Evolutionary conservation across 2,113 vertebrate species (phyloP).

Genomic region (Atractosteus spatula): DNA sequence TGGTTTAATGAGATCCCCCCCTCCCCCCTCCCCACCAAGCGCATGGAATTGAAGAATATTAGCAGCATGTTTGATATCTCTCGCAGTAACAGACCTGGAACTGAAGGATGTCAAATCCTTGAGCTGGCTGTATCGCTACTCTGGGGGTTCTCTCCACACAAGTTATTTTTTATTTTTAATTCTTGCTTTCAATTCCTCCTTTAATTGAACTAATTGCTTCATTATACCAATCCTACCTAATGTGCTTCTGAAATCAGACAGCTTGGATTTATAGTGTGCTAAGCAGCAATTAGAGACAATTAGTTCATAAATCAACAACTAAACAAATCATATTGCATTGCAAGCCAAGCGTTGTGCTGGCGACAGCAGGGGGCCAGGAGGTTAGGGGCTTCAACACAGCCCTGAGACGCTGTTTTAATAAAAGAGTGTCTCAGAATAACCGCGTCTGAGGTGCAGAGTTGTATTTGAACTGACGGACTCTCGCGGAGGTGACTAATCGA

Average conservation of each 20-base stretch:
- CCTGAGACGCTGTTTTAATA: conserved; percentile 10
- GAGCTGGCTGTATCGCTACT: not conserved
- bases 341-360: conserved; percentile 27
- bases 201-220: conserved; percentile 67
- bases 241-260: conserved; percentile 61
- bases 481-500: too few relatives aligned
- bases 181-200: conserved; percentile 44
- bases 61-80: too few relatives aligned
- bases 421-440: not conserved
- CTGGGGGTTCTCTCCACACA: not conserved
- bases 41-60: too few relatives aligned
- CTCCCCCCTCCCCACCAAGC: too few relatives aligned
- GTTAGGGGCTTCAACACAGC: conserved; percentile 16
- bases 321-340: conserved; percentile 54
- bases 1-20: too few relatives aligned
- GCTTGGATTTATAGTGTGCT: conserved; percentile 63
- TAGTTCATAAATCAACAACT: conserved; percentile 70
- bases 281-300: conserved; percentile 67
- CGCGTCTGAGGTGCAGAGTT: not conserved
- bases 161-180: conserved; percentile 10
- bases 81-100: too few relatives aligned
- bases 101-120: conserved; percentile 13
- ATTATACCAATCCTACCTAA: conserved; percentile 64
- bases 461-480: not conserved
- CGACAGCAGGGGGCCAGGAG: conserved; percentile 27